A percentile compares a stretch with the other conserved stretches of the same genome.
These are phyloP conservation scores for Cricetomys ansorgei DNA, from an alignment of 2,113 vertebrate species.

Conservation along the genomic window DNA sequence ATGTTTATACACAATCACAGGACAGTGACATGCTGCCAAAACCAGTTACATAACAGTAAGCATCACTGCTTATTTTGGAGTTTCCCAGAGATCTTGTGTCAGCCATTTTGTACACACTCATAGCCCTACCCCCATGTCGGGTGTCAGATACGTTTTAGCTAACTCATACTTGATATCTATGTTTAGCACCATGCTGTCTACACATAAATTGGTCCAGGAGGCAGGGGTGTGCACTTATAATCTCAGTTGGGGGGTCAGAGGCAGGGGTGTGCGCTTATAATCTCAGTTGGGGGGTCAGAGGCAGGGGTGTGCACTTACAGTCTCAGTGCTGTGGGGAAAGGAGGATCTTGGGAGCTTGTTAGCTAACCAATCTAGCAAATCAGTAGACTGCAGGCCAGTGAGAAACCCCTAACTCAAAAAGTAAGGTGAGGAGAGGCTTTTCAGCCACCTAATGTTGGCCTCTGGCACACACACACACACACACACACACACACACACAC, in stretches of 20 bases:
- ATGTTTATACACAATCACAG: neutral
- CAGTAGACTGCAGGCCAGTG: neutral
- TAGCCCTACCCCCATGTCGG: neutral
- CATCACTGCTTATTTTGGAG: too few relatives aligned
- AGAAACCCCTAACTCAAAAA: neutral
- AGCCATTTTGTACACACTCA: neutral
- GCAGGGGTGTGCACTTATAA: too few relatives aligned
- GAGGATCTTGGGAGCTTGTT: too few relatives aligned
- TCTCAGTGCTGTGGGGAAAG: neutral
- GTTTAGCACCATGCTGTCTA: neutral
- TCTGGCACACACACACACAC: neutral
- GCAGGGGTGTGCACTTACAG: too few relatives aligned
- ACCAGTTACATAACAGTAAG: neutral
- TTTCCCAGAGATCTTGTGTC: neutral
- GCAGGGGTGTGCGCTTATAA: too few relatives aligned
- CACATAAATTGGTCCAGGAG: neutral
- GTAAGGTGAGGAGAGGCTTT: neutral
- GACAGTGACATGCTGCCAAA: neutral
- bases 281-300: neutral
- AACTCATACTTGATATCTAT: neutral
- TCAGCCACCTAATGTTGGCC: too few relatives aligned
- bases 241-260: neutral
- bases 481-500: neutral
- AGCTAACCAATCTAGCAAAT: neutral
- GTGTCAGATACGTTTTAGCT: too few relatives aligned